Evolutionary conservation across 2,888 invertebrate species (phyloP).

Genomic region (Megamerina dolium): DNA sequence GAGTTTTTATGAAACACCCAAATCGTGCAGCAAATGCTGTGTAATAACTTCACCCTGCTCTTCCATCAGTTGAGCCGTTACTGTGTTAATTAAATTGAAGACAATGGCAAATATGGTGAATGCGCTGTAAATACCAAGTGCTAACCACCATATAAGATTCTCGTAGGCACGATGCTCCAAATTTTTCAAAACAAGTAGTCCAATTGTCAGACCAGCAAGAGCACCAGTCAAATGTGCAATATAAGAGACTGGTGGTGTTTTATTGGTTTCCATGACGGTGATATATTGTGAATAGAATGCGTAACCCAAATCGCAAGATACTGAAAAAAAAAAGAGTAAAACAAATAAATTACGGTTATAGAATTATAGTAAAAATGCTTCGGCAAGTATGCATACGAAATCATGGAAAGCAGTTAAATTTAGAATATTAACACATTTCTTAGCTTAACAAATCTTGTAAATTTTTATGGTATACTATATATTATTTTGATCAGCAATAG

Average conservation of each 20-base stretch:
- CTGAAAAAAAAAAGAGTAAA: constrained; percentile 32
- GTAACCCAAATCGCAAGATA: constrained; percentile 88
- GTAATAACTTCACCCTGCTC: constrained; percentile 48
- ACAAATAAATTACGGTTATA: neutral
- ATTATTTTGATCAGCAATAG: too few relatives aligned
- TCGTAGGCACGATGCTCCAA: constrained; percentile 86
- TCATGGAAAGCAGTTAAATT: too few relatives aligned
- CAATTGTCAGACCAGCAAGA: constrained; percentile 88
- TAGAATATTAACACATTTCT: too few relatives aligned
- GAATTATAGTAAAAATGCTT: too few relatives aligned
- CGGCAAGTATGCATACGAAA: too few relatives aligned
- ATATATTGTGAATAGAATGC: constrained; percentile 86
- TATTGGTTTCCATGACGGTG: constrained; percentile 17
- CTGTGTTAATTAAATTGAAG: constrained; percentile 71
- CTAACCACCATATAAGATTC: constrained; percentile 93
- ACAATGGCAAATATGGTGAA: constrained; percentile 89
- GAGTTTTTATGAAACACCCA: constrained; percentile 47
- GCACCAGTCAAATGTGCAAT: constrained; percentile 95
- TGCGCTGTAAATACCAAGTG: constrained; percentile 85
- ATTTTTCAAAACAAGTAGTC: constrained; percentile 87
- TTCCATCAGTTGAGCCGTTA: constrained; percentile 47
- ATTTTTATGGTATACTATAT: too few relatives aligned
- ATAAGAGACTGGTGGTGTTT: constrained; percentile 78
- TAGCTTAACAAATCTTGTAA: too few relatives aligned
- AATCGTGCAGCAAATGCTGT: constrained; percentile 48